A percentile compares a stretch with the other conserved stretches of the same genome.
phyloP scores from a whole-genome alignment of 2,113 vertebrate species.

The Rynchops niger region DNA sequence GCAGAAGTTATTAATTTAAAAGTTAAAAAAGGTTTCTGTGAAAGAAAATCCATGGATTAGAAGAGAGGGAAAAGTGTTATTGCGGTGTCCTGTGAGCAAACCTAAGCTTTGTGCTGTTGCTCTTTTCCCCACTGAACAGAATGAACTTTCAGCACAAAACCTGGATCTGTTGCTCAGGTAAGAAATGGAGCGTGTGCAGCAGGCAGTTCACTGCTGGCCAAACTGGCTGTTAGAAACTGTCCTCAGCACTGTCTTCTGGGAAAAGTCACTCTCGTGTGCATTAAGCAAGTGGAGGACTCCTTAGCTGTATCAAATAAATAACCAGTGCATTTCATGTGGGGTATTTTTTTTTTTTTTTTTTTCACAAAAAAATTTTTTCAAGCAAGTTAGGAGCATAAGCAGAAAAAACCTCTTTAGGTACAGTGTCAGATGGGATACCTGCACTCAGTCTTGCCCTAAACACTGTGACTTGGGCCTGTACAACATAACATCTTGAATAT shows the following conservation, averaged over 20 bases:
- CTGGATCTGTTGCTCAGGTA: neutral
- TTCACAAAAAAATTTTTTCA: neutral
- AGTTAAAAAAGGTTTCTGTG: neutral
- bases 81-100: neutral
- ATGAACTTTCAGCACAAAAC: neutral
- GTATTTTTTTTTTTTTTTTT: neutral
- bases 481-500: neutral
- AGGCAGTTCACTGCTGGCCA: neutral
- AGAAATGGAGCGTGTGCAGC: neutral
- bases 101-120: neutral
- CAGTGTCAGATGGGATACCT: neutral
- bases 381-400: neutral
- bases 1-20: neutral
- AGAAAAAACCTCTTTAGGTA: neutral
- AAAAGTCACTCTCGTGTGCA: neutral
- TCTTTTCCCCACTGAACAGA: neutral
- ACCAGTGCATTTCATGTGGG: neutral
- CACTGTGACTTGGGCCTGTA: neutral
- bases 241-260: neutral
- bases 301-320: neutral
- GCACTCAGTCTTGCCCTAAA: neutral
- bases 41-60: neutral
- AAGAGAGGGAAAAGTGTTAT: neutral
- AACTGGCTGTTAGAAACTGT: neutral
- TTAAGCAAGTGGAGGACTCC: neutral